phyloP scores from a whole-genome alignment of 2,113 vertebrate genomes.

The Nibea coibor region DNA sequence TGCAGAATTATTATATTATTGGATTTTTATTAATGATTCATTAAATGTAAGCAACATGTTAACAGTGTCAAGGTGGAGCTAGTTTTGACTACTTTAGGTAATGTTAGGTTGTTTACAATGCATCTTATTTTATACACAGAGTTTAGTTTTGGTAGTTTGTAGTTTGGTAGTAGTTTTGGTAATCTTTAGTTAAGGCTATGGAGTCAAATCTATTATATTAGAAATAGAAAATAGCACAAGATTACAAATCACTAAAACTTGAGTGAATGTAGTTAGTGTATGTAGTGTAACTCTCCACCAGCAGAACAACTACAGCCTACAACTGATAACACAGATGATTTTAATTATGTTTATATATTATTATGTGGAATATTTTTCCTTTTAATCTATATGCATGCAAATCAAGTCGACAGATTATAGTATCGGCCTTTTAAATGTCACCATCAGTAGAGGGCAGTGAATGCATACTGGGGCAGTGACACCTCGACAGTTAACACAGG shows the following conservation, averaged over 20 bases:
- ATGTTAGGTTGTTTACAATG: neutral
- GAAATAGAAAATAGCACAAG: neutral
- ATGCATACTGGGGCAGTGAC: neutral
- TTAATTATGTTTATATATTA: no score
- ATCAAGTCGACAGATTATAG: no score
- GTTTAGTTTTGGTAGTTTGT: neutral
- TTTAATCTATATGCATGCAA: no score
- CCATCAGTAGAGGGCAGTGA: slow-evolving; percentile 34
- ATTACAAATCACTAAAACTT: no score
- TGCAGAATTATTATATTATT: neutral
- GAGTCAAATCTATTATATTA: no score
- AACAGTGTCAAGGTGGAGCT: neutral
- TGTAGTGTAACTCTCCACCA: no score
- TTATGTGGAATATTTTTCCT: neutral
- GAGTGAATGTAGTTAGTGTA: no score
- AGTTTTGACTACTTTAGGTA: neutral
- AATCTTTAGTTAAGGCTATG: neutral
- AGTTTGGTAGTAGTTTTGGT: neutral
- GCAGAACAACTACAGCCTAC: neutral
- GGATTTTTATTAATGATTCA: neutral
- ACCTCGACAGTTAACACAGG: neutral
- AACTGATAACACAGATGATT: neutral
- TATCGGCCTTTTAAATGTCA: neutral
- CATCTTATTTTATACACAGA: neutral
- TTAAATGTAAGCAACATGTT: neutral